Evolutionary conservation across 2,113 vertebrate species (phyloP), one percentile per base, ranked within the genome.

Genomic region (Lamprotornis superbus): DNA sequence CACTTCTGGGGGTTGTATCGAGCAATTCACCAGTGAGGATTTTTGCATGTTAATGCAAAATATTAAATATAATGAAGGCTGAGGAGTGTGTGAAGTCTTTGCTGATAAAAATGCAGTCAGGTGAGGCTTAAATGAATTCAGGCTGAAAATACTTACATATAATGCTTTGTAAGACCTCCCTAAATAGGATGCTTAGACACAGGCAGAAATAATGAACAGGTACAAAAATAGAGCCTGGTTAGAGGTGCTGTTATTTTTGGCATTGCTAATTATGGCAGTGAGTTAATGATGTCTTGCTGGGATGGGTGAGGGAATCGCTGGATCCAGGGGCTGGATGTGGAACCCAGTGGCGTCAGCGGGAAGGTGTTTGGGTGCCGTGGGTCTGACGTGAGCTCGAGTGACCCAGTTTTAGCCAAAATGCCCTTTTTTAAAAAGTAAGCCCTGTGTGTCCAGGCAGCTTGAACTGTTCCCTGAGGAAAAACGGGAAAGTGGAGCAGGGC

Each of bases 291-390:
- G 13, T 19, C 46, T 47, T 56, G 33, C 35, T 4, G 42, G 50
- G 31, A 44, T 22, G 33, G 55, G 2, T 47, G 40, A 50, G 71
- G 70, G 81, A 50, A 35, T 3, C 8, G 46, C 50, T 22, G 61
- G 42, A 53, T 52, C 30, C 52, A 39, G n/a, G 20, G 52, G 44
- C 33, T 82, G 87, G 50, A 30, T 87, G 40, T 16, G 12, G 24
- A 73, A 12, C 20, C 11, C 64, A 0, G 28, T 9, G 10, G 4
- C 27, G 1, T 56, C 15, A 52, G 21, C 0, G 1, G 16, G 68
- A 67, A 20, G 21, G 39, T 22, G 53, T 47, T 63, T 1, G 12
- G 23, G 40, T 12, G 17, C 28, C 0, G 0, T 3, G 55, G 46
- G 52, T 14, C 39, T 27, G 52, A n/a, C 2, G 6, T 28, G 63